phyloP scores from a whole-genome alignment of 1,140 invertebrate species.

The Belonocnema kinseyi region DNA sequence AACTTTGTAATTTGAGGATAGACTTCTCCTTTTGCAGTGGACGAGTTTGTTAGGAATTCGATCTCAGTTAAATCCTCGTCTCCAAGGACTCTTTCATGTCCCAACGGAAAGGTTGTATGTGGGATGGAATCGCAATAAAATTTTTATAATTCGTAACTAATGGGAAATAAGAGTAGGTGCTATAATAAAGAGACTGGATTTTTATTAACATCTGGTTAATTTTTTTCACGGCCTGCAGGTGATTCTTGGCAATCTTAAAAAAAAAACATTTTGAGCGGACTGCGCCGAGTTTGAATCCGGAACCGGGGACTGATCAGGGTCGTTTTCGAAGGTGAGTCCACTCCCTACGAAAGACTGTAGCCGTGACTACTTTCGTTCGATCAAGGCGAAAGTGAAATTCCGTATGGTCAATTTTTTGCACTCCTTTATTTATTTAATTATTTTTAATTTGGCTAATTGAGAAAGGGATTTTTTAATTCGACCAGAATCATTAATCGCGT shows the following conservation, averaged over 20 bases:
- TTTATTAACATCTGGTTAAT: conserved; percentile 2
- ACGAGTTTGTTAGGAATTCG: background rate
- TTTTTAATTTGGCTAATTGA: too few species aligned
- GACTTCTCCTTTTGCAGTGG: background rate
- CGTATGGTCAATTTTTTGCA: conserved; percentile 1
- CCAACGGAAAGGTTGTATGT: background rate
- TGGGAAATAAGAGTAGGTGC: background rate
- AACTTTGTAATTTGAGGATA: background rate
- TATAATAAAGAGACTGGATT: background rate
- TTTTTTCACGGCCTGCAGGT: background rate
- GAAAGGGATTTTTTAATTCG: too few species aligned
- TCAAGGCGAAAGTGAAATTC: conserved; percentile 21
- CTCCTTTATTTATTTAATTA: background rate
- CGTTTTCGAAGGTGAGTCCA: conserved; percentile 22
- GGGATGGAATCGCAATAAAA: background rate
- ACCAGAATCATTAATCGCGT: too few species aligned
- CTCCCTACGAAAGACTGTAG: conserved; percentile 15
- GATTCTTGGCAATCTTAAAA: background rate
- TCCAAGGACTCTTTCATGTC: background rate
- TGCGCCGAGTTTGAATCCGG: background rate
- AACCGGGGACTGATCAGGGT: conserved; percentile 16
- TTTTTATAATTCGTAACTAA: background rate
- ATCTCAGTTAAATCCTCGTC: conserved; percentile 11
- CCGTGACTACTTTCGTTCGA: conserved; percentile 24
- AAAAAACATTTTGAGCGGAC: background rate